phyloP scores from a whole-genome alignment of 2,888 invertebrate genomes.

The Elegia similella region DNA sequence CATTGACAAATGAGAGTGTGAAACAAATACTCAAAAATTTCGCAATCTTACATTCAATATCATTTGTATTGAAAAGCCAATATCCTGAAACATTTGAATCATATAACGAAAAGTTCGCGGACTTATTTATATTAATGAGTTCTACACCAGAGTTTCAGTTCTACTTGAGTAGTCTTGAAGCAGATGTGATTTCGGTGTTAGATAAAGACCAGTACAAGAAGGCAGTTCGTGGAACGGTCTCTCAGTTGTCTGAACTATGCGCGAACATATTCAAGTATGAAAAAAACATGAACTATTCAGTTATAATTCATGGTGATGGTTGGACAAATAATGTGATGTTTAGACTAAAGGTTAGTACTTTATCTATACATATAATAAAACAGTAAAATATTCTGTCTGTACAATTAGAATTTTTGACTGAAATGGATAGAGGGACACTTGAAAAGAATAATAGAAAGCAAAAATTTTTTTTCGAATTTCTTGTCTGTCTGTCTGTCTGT shows the following conservation, averaged over 20 bases:
- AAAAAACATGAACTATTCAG: background rate
- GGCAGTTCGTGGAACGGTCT: background rate
- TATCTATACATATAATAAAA: no score
- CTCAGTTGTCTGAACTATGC: background rate
- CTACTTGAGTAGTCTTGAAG: background rate
- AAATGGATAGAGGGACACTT: no score
- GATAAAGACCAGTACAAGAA: conserved; percentile 2
- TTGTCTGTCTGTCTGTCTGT: no score
- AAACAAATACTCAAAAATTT: conserved; percentile 43
- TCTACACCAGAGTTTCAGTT: background rate
- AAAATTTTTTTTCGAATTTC: no score
- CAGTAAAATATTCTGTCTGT: no score
- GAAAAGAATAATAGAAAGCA: no score
- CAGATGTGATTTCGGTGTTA: background rate
- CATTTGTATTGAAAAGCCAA: conserved; percentile 41
- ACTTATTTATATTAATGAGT: conserved; percentile 18
- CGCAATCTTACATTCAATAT: conserved; percentile 49
- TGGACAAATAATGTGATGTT: conserved; percentile 50
- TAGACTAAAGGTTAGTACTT: conserved; percentile 31
- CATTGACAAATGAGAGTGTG: conserved; percentile 39
- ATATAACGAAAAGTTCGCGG: conserved; percentile 28
- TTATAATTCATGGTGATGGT: conserved; percentile 47
- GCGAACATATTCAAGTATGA: background rate
- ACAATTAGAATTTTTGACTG: no score
- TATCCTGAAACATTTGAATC: conserved; percentile 38